These are phyloP conservation scores for Euclidia mi DNA, from an alignment of 2,888 invertebrate genomes.

Conservation along the genomic window DNA sequence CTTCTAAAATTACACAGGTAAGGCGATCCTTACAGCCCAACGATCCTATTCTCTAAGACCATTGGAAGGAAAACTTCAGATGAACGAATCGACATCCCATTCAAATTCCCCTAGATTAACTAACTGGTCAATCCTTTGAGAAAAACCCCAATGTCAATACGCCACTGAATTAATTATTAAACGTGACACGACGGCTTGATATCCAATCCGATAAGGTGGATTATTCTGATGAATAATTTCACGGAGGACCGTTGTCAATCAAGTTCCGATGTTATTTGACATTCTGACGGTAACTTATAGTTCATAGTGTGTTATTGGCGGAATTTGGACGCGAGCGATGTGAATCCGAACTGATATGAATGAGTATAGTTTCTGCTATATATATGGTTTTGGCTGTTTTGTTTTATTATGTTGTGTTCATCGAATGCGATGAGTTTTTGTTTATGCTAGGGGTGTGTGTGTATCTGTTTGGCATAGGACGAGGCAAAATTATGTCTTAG, in stretches of 20 bases:
- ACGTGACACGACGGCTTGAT: constrained; percentile 56
- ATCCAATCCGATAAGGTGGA: constrained; percentile 60
- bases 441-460: no score
- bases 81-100: constrained; percentile 29
- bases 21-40: constrained; percentile 26
- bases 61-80: constrained; percentile 35
- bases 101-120: constrained; percentile 58
- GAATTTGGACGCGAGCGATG: no score
- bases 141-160: constrained; percentile 52
- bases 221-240: constrained; percentile 67
- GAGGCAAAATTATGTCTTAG: no score
- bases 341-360: no score
- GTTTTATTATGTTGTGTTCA: no score
- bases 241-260: constrained; percentile 54
- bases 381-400: no score
- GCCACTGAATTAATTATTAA: constrained; percentile 66
- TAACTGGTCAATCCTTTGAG: constrained; percentile 51
- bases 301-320: neutral
- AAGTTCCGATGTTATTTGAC: constrained; percentile 39
- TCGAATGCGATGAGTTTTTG: no score
- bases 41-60: constrained; percentile 22
- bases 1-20: constrained; percentile 23
- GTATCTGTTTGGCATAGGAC: no score
- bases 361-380: no score
- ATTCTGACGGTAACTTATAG: constrained; percentile 18